These are phyloP conservation scores for Poeciliopsis paucimaculata DNA, from an alignment of 2,797 vertebrate genomes.

Conservation along the genomic window DNA sequence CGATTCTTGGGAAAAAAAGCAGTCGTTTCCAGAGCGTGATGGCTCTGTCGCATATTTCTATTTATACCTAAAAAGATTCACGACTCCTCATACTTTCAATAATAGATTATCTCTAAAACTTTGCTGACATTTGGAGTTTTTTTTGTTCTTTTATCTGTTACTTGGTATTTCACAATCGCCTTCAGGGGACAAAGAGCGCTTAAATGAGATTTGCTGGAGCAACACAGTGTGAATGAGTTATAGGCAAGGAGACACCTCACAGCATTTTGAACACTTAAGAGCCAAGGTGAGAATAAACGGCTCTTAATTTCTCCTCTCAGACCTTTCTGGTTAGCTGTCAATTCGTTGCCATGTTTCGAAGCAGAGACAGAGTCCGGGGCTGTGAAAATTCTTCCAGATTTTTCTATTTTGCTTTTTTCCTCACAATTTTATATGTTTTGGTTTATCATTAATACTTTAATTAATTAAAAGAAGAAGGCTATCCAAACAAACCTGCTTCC, in stretches of 20 bases:
- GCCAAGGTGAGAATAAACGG: not conserved
- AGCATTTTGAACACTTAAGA: constrained; percentile 1
- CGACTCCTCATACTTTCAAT: not conserved
- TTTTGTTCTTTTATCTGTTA: not conserved
- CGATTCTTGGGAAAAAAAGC: constrained; percentile 18
- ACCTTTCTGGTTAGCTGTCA: not conserved
- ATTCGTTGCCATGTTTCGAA: not conserved
- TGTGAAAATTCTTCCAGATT: not conserved
- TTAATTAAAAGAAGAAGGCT: not conserved
- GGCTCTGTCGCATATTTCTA: constrained; percentile 5
- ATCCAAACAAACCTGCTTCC: not conserved
- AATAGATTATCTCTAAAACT: not conserved
- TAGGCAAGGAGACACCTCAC: not conserved
- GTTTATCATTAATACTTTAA: not conserved
- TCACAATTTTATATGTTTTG: not conserved
- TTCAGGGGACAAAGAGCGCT: not conserved
- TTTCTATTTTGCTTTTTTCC: not conserved
- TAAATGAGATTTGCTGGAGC: not conserved
- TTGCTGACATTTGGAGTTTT: not conserved
- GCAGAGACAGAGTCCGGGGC: not conserved
- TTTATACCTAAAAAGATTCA: not conserved
- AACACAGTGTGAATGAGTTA: constrained; percentile 6
- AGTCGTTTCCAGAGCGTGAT: not conserved
- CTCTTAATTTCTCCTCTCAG: not conserved
- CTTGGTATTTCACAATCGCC: not conserved